Evolutionary conservation across 2,113 vertebrate genomes (phyloP).

Genomic region (Sander lucioperca): DNA sequence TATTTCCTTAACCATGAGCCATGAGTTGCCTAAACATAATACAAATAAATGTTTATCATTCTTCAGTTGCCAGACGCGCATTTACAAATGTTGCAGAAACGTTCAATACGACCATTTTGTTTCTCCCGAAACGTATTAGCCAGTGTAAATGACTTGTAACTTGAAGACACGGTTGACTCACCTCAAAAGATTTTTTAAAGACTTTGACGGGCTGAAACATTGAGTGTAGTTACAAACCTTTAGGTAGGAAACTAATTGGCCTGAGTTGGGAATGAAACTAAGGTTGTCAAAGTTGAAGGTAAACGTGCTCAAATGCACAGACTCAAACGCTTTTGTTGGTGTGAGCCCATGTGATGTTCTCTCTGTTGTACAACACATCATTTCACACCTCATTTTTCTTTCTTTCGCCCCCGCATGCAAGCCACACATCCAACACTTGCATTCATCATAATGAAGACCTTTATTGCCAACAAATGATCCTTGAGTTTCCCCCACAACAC

Average conservation of each 20-base stretch:
- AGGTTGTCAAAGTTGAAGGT: constrained; percentile 10
- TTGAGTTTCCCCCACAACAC: constrained; percentile 42
- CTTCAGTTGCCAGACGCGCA: background rate
- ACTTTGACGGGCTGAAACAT: background rate
- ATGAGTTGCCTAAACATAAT: background rate
- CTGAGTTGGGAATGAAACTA: constrained; percentile 7
- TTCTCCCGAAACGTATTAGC: background rate
- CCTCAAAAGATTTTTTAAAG: background rate
- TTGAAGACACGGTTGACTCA: background rate
- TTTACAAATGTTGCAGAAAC: background rate
- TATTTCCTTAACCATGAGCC: background rate
- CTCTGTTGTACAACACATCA: background rate
- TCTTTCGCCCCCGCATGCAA: background rate
- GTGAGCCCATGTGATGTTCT: constrained; percentile 1
- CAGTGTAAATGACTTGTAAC: constrained; percentile 4
- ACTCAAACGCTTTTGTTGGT: no score
- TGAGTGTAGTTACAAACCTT: constrained; percentile 12
- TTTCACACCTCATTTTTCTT: background rate
- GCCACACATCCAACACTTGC: background rate
- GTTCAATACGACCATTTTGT: background rate
- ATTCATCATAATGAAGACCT: background rate
- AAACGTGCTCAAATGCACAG: background rate
- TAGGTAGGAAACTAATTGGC: constrained; percentile 9
- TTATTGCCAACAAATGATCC: background rate
- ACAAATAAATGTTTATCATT: background rate